Conservation (phyloP, 2,888 invertebrate species). For the Drosophila merina region DNA sequence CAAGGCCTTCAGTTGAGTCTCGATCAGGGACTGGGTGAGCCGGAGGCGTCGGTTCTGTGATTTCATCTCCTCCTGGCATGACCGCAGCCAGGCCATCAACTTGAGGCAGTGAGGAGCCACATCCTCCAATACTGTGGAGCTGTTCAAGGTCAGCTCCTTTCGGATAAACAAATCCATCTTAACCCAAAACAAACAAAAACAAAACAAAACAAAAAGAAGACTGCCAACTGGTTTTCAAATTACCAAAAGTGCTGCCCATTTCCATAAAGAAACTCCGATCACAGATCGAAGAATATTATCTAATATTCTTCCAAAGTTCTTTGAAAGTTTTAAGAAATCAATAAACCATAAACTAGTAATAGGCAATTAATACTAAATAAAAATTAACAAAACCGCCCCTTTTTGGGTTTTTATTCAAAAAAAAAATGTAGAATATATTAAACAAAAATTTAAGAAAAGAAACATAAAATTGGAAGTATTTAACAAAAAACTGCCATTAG, state of each 20-base stretch:
- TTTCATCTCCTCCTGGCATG: constrained; percentile 50
- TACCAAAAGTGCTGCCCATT: neutral
- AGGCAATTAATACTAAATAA: too few relatives aligned
- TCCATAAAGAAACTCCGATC: neutral
- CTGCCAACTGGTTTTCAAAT: neutral
- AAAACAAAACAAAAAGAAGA: neutral
- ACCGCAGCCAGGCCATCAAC: constrained; percentile 59
- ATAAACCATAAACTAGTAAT: too few relatives aligned
- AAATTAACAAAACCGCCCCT: too few relatives aligned
- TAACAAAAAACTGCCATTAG: too few relatives aligned
- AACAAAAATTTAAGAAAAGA: too few relatives aligned
- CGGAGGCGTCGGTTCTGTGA: constrained; percentile 34
- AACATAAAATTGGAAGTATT: too few relatives aligned
- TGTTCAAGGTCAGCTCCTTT: constrained; percentile 48
- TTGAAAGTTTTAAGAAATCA: too few relatives aligned
- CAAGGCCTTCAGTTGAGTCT: constrained; percentile 62
- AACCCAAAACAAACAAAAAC: neutral
- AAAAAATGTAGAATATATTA: too few relatives aligned
- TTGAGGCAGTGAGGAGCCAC: constrained; percentile 53
- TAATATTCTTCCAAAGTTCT: too few relatives aligned
- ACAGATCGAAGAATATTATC: neutral
- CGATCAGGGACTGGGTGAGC: constrained; percentile 49
- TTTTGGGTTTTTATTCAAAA: too few relatives aligned
- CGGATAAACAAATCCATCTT: constrained; percentile 59
- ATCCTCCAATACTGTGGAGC: constrained; percentile 46